Conservation (phyloP, 2,797 vertebrate genomes). For the Danio albolineatus region DNA sequence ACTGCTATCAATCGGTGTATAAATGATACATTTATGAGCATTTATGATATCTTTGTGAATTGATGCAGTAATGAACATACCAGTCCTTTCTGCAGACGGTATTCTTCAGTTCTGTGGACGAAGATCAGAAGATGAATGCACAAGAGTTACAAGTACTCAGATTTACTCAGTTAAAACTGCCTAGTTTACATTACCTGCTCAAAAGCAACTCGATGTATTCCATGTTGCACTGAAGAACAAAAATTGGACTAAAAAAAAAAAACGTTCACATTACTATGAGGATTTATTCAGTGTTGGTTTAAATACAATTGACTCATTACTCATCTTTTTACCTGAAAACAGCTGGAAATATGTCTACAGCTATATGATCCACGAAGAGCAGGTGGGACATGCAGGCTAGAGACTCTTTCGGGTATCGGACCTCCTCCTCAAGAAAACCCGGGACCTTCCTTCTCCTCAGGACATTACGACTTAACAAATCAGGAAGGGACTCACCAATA, state of each 20-base stretch:
- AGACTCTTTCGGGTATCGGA: conserved; percentile 83
- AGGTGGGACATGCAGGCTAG: conserved; percentile 90
- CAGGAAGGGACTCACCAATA: conserved; percentile 74
- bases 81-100: conserved; percentile 89
- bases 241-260: conserved; percentile 83
- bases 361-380: conserved; percentile 90
- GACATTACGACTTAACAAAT: conserved; percentile 74
- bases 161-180: background rate
- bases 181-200: conserved; percentile 82
- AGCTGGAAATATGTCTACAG: conserved; percentile 83
- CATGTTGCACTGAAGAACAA: conserved; percentile 91
- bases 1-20: no score
- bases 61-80: conserved; percentile 75
- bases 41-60: background rate
- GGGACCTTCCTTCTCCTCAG: conserved; percentile 71
- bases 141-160: background rate
- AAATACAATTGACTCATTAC: background rate
- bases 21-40: no score
- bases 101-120: conserved; percentile 87
- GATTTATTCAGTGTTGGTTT: background rate
- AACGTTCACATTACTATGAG: background rate
- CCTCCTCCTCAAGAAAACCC: conserved; percentile 86
- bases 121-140: conserved; percentile 27
- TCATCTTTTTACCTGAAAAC: conserved; percentile 83
- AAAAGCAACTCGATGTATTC: conserved; percentile 84